Conservation (phyloP, 2,113 vertebrate species). For the Muscicapa adusta region DNA sequence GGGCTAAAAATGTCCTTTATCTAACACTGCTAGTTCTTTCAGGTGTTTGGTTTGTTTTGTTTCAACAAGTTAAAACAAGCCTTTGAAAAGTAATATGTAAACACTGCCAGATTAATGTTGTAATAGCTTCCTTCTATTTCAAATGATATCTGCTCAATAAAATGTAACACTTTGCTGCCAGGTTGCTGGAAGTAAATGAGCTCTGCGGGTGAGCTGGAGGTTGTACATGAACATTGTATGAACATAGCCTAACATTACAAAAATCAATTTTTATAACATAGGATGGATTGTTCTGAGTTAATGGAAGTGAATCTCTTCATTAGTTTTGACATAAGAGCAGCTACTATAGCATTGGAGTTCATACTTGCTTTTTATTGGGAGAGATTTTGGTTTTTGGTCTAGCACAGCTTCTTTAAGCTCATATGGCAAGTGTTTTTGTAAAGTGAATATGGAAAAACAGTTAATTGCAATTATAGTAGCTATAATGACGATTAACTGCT, state of each 20-base stretch:
- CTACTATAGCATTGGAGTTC: not conserved
- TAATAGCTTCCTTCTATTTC: not conserved
- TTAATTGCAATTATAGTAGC: not conserved
- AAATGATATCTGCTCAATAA: not conserved
- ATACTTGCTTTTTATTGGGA: not conserved
- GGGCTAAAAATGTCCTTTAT: not conserved
- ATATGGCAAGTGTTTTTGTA: not conserved
- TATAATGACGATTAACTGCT: not conserved
- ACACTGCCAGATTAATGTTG: not conserved
- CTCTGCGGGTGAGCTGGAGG: rapidly evolving
- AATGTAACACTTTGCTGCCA: not conserved
- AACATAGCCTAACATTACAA: not conserved
- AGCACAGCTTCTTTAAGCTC: not conserved
- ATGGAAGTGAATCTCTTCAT: not conserved
- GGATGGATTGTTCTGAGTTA: not conserved
- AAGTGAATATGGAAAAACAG: not conserved
- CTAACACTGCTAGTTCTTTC: not conserved
- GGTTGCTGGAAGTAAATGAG: not conserved
- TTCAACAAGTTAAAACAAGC: not conserved
- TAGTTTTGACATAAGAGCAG: not conserved
- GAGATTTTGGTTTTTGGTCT: not conserved
- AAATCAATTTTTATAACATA: not conserved
- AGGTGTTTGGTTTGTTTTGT: not conserved
- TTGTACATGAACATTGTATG: not conserved
- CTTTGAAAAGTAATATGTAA: not conserved